These are phyloP conservation scores for Ostrea edulis DNA, from an alignment of 1,140 invertebrate species.

Conservation along the genomic window DNA sequence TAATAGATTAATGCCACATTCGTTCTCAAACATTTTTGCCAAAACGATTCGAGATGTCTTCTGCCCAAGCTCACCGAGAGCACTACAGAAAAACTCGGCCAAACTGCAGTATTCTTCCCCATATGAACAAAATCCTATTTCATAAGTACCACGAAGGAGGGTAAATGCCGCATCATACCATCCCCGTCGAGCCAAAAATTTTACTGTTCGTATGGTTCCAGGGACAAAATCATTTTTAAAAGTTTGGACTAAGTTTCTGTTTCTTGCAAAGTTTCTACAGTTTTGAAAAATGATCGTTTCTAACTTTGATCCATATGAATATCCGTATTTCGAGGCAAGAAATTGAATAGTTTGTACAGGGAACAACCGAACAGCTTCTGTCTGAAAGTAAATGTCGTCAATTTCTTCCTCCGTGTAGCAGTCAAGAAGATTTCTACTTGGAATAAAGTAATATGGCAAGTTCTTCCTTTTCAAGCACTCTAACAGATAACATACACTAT, in stretches of 20 bases:
- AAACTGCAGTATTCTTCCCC: neutral
- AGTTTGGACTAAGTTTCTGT: neutral
- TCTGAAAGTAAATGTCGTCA: neutral
- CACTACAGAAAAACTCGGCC: neutral
- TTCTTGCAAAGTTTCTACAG: neutral
- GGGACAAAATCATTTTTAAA: neutral
- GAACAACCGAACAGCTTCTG: constrained; percentile 43
- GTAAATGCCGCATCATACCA: neutral
- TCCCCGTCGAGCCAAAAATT: neutral
- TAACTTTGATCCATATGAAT: neutral
- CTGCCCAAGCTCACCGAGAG: neutral
- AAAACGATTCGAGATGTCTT: neutral
- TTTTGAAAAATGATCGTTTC: neutral
- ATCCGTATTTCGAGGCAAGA: constrained; percentile 39
- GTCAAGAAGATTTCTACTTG: constrained; percentile 40
- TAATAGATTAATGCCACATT: neutral
- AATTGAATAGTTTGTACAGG: constrained; percentile 26
- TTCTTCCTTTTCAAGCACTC: constrained; percentile 14
- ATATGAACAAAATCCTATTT: neutral
- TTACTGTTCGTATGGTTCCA: neutral
- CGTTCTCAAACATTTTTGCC: neutral
- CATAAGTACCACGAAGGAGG: neutral
- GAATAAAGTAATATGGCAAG: constrained; percentile 52
- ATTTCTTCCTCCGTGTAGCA: neutral
- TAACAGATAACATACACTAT: constrained; percentile 12